These are phyloP conservation scores for Neomicropteryx cornuta DNA, from an alignment of 1,140 invertebrate species.

Conservation along the genomic window DNA sequence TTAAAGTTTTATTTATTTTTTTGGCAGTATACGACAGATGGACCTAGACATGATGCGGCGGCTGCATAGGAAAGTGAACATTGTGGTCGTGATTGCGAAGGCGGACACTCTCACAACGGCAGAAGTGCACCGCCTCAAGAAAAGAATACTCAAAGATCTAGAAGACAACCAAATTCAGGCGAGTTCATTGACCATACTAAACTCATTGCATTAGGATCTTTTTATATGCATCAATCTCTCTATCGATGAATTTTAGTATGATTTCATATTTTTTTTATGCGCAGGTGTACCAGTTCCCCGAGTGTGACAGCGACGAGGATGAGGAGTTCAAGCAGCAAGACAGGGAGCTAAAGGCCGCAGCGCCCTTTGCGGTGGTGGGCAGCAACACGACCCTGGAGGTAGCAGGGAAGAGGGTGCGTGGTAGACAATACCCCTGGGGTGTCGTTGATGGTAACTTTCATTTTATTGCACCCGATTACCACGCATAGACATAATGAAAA, in stretches of 20 bases:
- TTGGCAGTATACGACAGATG: conserved; percentile 75
- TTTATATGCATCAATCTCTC: background rate
- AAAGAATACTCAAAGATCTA: conserved; percentile 67
- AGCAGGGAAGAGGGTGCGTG: conserved; percentile 77
- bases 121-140: conserved; percentile 84
- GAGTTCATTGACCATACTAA: conserved; percentile 7
- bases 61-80: conserved; percentile 91
- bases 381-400: conserved; percentile 92
- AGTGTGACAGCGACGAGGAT: conserved; percentile 89
- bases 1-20: conserved; percentile 1
- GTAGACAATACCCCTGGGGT: conserved; percentile 95
- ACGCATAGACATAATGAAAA: background rate
- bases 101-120: conserved; percentile 87
- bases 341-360: conserved; percentile 74
- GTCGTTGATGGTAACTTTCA: conserved; percentile 73
- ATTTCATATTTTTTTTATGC: conserved; percentile 2
- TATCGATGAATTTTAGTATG: background rate
- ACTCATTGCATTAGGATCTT: background rate
- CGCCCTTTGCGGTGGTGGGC: conserved; percentile 95
- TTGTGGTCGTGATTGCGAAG: conserved; percentile 96
- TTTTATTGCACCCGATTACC: conserved; percentile 1
- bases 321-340: conserved; percentile 90
- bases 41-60: conserved; percentile 92
- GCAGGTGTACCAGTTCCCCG: conserved; percentile 85
- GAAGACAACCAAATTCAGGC: conserved; percentile 78